Evolutionary conservation across 2,113 vertebrate genomes (phyloP).

Genomic region (Zapornia atra): DNA sequence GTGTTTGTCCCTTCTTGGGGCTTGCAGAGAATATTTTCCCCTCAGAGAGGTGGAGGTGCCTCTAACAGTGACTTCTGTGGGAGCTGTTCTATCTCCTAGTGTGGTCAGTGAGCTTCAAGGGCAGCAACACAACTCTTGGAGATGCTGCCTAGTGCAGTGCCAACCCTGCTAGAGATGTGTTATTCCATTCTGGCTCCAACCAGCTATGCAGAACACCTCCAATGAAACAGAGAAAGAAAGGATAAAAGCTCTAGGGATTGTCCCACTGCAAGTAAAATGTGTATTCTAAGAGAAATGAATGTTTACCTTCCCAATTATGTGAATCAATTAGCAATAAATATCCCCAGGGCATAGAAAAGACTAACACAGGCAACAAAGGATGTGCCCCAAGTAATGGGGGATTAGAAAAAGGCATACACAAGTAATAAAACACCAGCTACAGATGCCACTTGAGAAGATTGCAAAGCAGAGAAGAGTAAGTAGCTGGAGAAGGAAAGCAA

Average conservation of each 20-base stretch:
- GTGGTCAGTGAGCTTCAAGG: neutral
- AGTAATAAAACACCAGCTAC: slow-evolving; percentile 40
- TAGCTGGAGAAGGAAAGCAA: slow-evolving; percentile 5
- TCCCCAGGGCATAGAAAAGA: neutral
- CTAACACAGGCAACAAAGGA: slow-evolving; percentile 21
- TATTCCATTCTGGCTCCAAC: neutral
- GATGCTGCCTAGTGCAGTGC: neutral
- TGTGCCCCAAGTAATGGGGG: slow-evolving; percentile 15
- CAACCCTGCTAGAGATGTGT: neutral
- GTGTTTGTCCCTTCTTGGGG: neutral
- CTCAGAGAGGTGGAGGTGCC: neutral
- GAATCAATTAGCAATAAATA: slow-evolving; percentile 48
- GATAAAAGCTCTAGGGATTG: neutral
- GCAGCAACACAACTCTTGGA: neutral
- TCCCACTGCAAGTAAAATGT: neutral
- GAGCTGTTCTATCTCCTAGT: neutral
- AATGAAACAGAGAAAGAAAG: neutral
- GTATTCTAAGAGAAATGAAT: slow-evolving; percentile 31
- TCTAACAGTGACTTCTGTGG: neutral
- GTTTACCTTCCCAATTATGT: slow-evolving; percentile 34
- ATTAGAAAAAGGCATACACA: slow-evolving; percentile 20
- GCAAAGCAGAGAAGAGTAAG: neutral
- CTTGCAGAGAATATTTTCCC: neutral
- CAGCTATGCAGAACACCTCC: neutral
- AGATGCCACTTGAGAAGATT: slow-evolving; percentile 37